Percentiles rank a stretch among this genome's conserved stretches.
Conservation (phyloP, 2,888 invertebrate species). For the Amphimallon solstitiale region DNA sequence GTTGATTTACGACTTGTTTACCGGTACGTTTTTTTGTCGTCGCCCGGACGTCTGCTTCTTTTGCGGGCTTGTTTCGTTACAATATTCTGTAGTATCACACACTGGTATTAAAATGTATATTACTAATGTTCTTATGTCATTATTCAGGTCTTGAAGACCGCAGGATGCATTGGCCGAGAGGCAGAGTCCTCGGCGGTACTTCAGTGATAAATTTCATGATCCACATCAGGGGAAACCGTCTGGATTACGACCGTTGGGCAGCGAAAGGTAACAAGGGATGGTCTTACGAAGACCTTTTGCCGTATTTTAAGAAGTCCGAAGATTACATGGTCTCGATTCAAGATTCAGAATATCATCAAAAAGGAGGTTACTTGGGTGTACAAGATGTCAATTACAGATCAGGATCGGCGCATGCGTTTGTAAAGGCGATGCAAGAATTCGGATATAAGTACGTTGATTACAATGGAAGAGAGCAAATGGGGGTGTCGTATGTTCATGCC, state of each 20-base stretch:
- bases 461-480: constrained; percentile 62
- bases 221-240: constrained; percentile 74
- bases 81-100: too few species aligned
- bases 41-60: too few species aligned
- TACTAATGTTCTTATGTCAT: too few species aligned
- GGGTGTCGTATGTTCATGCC: constrained; percentile 72
- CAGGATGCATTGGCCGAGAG: constrained; percentile 63
- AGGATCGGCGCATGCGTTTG: constrained; percentile 64
- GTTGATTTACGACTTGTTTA: too few species aligned
- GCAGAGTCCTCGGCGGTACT: constrained; percentile 84
- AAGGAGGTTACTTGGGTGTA: constrained; percentile 52
- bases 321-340: constrained; percentile 56
- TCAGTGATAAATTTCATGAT: constrained; percentile 85
- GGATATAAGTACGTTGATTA: constrained; percentile 70
- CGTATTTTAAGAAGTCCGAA: constrained; percentile 74
- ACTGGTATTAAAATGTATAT: too few species aligned
- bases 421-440: constrained; percentile 70
- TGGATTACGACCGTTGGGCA: constrained; percentile 82
- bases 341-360: constrained; percentile 67
- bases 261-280: constrained; percentile 76
- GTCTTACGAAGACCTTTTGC: constrained; percentile 75
- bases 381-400: constrained; percentile 67
- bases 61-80: too few species aligned
- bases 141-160: constrained; percentile 54
- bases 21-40: too few species aligned